A percentile compares a stretch with the other conserved stretches of the same genome.
phyloP scores from a whole-genome alignment of 1,140 invertebrate species.

The Drosophila mayri region DNA sequence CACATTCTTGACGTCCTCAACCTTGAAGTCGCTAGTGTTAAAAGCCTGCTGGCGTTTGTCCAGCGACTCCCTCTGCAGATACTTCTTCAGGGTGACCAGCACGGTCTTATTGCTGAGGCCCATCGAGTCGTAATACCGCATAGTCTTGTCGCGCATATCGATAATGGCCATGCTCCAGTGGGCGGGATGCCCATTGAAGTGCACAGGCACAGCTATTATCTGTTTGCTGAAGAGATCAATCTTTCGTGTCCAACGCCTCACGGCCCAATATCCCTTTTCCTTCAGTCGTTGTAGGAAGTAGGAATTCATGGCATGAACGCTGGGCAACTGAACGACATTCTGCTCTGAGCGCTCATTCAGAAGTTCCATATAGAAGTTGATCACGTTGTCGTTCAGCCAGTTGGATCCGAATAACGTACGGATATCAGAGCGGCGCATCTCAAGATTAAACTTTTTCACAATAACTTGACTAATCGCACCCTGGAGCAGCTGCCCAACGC shows the following conservation, averaged over 20 bases:
- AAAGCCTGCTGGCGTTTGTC: constrained; percentile 94
- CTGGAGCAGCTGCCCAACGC: constrained; percentile 14
- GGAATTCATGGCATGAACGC: constrained; percentile 92
- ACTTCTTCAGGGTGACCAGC: constrained; percentile 89
- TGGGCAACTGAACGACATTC: constrained; percentile 87
- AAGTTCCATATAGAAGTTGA: constrained; percentile 84
- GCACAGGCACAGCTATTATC: constrained; percentile 91
- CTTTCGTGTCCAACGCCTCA: constrained; percentile 95
- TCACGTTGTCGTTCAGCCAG: constrained; percentile 99
- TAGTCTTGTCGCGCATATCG: constrained; percentile 91
- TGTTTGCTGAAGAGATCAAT: constrained; percentile 85
- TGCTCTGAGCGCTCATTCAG: constrained; percentile 89
- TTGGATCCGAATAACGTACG: constrained; percentile 92
- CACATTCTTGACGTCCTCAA: constrained; percentile 90
- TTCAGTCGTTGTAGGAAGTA: constrained; percentile 97
- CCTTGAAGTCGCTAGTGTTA: constrained; percentile 90
- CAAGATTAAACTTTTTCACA: constrained; percentile 87
- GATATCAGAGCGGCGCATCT: constrained; percentile 90
- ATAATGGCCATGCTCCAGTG: constrained; percentile 98
- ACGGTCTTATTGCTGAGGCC: constrained; percentile 91
- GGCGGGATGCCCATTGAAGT: constrained; percentile 90
- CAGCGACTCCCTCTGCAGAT: constrained; percentile 92
- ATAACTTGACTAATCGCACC: constrained; percentile 68
- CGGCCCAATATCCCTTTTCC: constrained; percentile 87
- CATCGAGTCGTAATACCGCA: constrained; percentile 98